Percentiles rank a stretch among this genome's conserved stretches.
phyloP scores from a whole-genome alignment of 2,888 invertebrate genomes.

The Leptopilina syphax region DNA sequence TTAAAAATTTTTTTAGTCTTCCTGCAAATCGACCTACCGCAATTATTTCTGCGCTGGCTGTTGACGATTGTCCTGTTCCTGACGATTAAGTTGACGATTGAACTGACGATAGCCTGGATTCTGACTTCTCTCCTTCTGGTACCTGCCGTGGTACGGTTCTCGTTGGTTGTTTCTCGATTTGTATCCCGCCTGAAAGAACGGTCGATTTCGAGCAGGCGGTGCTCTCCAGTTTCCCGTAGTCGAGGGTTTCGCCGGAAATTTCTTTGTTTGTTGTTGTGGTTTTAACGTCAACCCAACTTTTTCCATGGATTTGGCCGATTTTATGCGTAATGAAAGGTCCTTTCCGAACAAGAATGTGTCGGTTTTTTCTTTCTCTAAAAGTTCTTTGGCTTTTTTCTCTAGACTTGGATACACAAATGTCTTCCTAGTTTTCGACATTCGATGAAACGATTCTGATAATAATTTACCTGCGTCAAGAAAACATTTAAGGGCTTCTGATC shows the following conservation, averaged over 20 bases:
- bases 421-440: conserved; percentile 47
- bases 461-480: conserved; percentile 48
- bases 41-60: conserved; percentile 15
- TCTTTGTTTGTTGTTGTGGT: conserved; percentile 36
- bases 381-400: conserved; percentile 47
- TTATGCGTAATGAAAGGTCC: conserved; percentile 50
- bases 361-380: conserved; percentile 49
- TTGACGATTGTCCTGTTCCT: neutral
- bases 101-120: too few species aligned
- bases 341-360: conserved; percentile 50
- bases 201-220: conserved; percentile 2
- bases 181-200: conserved; percentile 45
- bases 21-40: conserved; percentile 27
- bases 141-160: too few species aligned
- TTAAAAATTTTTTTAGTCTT: conserved; percentile 16
- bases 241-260: conserved; percentile 10
- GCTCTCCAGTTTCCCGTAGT: conserved; percentile 15
- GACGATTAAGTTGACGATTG: too few species aligned
- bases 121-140: too few species aligned
- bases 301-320: conserved; percentile 51
- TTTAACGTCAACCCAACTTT: conserved; percentile 51
- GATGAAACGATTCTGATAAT: conserved; percentile 44
- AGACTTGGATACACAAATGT: conserved; percentile 52
- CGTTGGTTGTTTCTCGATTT: conserved; percentile 37
- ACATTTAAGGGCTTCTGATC: conserved; percentile 39